Base-by-base conservation (phyloP, 2,113 vertebrate species). In the Dipodomys ordii region DNA sequence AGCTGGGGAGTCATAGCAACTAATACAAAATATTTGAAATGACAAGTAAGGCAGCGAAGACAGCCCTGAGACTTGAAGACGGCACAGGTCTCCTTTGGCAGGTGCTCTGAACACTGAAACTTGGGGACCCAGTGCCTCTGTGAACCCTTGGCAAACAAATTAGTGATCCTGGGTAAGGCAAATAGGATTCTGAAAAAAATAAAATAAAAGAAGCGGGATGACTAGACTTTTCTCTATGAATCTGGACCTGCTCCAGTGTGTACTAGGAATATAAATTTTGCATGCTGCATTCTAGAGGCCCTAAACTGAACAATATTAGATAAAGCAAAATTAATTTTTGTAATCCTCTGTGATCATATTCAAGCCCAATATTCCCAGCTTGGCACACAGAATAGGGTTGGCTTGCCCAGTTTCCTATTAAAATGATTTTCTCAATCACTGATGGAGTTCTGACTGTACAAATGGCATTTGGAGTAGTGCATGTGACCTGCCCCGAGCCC, bases 321-420 rank as follows among this genome's bases (percentile, higher is more conserved):
- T 94, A 95, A 96, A 93, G 94, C 94, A 94, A 96, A 96, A 95
- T 95, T 89, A 95, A 97, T 94, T 96, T 79, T 79, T 94, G 69
- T 96, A 95, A 97, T 97, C 94, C 93, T 79, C 93, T 46, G 81
- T 79, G 90, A 97, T 93, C 94, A 93, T 71, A 91, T 79, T 89
- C 82, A 95, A 96, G 94, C 78, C 88, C 74, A 92, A 86, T 88
- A 96, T 77, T 93, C 90, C 93, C 62, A 90, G 69, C 49, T 83
- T 96, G 92, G 94, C 87, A 91, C 83, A 82, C 53, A 30, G 92
- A 92, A 71, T 39, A 87, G 87, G 18, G 53, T 81, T 87, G 67
- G 88, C 85, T 68, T 80, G 91, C 88, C 88, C 3, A 25, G 46
- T 68, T 95, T 95, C 62, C 46, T 82, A 90, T 57, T 79, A 83